Conservation (phyloP, 2,888 invertebrate species). For the Parochlus steinenii region DNA sequence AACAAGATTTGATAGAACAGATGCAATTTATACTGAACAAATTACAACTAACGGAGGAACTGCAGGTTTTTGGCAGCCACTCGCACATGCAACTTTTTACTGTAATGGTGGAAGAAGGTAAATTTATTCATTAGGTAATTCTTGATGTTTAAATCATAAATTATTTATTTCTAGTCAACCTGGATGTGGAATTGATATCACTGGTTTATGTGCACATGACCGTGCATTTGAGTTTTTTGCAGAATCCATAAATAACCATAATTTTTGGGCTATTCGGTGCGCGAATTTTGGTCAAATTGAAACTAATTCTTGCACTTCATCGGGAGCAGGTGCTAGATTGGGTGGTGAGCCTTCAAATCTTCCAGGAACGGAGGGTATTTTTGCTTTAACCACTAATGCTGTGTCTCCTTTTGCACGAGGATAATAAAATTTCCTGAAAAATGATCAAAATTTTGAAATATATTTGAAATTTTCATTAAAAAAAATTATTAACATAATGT, state of each 20-base stretch:
- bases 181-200: conserved; percentile 30
- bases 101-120: conserved; percentile 35
- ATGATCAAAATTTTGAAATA: too few relatives aligned
- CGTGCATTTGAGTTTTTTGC: conserved; percentile 29
- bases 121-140: too few relatives aligned
- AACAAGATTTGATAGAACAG: conserved; percentile 19
- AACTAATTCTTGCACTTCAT: not conserved
- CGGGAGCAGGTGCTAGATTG: too few relatives aligned
- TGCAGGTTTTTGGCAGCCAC: conserved; percentile 23
- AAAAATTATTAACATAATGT: too few relatives aligned
- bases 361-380: too few relatives aligned
- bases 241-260: conserved; percentile 21
- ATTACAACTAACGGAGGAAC: conserved; percentile 24
- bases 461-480: too few relatives aligned
- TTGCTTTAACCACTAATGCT: too few relatives aligned
- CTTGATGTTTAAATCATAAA: too few relatives aligned
- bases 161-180: too few relatives aligned
- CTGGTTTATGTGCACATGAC: conserved; percentile 29
- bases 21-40: conserved; percentile 24
- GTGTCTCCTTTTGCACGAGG: too few relatives aligned
- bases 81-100: conserved; percentile 34
- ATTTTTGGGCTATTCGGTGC: not conserved
- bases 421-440: too few relatives aligned
- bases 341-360: too few relatives aligned
- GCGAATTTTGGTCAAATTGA: not conserved